These are phyloP conservation scores for Zaprionus ornatus DNA, from an alignment of 1,140 invertebrate genomes.

Conservation along the genomic window DNA sequence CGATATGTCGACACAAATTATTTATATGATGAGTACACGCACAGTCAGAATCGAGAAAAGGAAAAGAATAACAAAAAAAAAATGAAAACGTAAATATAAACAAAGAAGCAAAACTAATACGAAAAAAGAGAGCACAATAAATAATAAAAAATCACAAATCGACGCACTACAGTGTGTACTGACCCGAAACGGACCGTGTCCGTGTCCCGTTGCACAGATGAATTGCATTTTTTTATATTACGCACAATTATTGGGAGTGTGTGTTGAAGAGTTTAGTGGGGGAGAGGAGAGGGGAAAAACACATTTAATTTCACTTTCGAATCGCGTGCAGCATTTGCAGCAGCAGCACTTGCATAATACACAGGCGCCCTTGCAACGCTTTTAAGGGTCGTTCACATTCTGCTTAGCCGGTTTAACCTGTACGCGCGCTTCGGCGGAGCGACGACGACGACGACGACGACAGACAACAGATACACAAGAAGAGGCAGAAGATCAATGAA, in stretches of 20 bases:
- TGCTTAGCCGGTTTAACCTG: slow-evolving; percentile 62
- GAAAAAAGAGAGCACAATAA: slow-evolving; percentile 38
- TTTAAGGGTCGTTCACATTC: slow-evolving; percentile 59
- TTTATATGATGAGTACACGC: slow-evolving; percentile 23
- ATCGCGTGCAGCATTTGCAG: slow-evolving; percentile 7
- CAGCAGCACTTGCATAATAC: slow-evolving; percentile 45
- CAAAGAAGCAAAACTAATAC: slow-evolving; percentile 64
- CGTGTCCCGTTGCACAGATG: slow-evolving; percentile 2
- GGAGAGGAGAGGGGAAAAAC: background rate
- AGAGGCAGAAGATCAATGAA: slow-evolving; percentile 64
- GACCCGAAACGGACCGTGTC: slow-evolving; percentile 21
- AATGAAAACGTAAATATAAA: slow-evolving; percentile 74
- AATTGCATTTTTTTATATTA: slow-evolving; percentile 17
- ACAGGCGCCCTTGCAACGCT: slow-evolving; percentile 19
- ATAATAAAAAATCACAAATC: slow-evolving; percentile 32
- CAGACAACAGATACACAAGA: slow-evolving; percentile 69
- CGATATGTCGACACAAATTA: slow-evolving; percentile 20
- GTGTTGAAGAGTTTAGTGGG: background rate
- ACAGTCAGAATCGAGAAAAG: slow-evolving; percentile 37
- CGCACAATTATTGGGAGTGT: slow-evolving; percentile 3
- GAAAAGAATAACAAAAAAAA: slow-evolving; percentile 26
- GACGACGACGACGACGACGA: background rate
- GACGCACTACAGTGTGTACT: slow-evolving; percentile 32
- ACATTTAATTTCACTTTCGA: slow-evolving; percentile 39
- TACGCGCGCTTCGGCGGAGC: slow-evolving; percentile 13